A percentile compares a stretch with the other conserved stretches of the same genome.
These are phyloP conservation scores for Oncorhynchus kisutch DNA, from an alignment of 2,113 vertebrate genomes.

Conservation along the genomic window DNA sequence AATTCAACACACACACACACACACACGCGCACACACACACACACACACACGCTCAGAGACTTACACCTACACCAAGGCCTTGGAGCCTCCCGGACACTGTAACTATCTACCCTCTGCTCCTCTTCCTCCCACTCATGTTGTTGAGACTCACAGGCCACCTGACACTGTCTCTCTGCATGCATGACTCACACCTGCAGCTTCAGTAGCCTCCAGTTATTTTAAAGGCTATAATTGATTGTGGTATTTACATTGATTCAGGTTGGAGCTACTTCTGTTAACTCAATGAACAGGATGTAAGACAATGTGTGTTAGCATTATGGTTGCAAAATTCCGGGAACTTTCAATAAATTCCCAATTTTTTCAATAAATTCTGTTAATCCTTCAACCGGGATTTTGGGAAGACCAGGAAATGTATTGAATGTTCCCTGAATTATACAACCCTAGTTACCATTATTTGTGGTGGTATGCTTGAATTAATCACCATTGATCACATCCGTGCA, in stretches of 20 bases:
- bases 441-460: too few species aligned
- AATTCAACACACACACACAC: not conserved
- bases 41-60: conserved; percentile 23
- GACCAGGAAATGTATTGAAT: too few species aligned
- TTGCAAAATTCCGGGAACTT: too few species aligned
- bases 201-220: conserved; percentile 34
- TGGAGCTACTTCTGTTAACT: not conserved
- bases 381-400: too few species aligned
- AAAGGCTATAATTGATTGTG: conserved; percentile 47
- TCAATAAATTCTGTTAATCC: not conserved
- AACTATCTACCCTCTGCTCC: conserved; percentile 45
- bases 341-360: not conserved
- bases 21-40: not conserved
- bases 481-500: not conserved
- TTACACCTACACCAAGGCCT: conserved; percentile 55
- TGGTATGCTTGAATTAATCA: not conserved
- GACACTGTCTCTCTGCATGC: conserved; percentile 41
- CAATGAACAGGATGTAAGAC: not conserved
- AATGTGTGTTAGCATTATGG: not conserved
- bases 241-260: not conserved
- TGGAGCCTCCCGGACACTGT: conserved; percentile 39
- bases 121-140: conserved; percentile 68
- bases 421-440: too few species aligned
- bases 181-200: conserved; percentile 56
- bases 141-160: conserved; percentile 59